Evolutionary conservation across 2,797 vertebrate species (phyloP).

Genomic region (Xenopus petersii): DNA sequence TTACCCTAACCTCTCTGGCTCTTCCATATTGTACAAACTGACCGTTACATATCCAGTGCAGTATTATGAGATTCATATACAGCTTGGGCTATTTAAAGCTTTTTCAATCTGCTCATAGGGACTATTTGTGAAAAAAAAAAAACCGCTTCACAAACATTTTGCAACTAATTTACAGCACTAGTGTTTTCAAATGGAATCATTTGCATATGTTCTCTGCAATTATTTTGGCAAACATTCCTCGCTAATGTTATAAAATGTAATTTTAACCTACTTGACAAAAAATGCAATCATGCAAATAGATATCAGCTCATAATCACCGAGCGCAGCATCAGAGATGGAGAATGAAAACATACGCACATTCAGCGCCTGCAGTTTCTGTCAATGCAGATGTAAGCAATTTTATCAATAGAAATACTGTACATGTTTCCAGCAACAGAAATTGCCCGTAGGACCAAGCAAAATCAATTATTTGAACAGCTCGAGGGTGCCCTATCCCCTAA

Average conservation of each 20-base stretch:
- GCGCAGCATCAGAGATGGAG: slow-evolving; percentile 28
- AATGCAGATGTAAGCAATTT: background rate
- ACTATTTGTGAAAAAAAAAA: slow-evolving; percentile 41
- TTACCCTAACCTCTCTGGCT: no score
- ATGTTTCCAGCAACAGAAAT: no score
- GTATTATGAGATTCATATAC: slow-evolving; percentile 11
- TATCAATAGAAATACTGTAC: background rate
- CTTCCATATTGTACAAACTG: no score
- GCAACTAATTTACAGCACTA: slow-evolving; percentile 45
- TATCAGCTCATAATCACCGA: slow-evolving; percentile 44
- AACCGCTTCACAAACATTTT: slow-evolving; percentile 44
- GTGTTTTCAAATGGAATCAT: slow-evolving; percentile 42
- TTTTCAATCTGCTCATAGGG: slow-evolving; percentile 26
- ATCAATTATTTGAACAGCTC: no score
- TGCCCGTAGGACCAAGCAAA: no score
- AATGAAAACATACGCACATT: slow-evolving; percentile 41
- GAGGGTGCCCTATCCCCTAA: no score
- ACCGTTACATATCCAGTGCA: background rate
- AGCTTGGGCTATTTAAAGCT: slow-evolving; percentile 31
- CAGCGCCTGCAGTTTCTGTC: slow-evolving; percentile 10
- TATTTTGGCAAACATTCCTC: slow-evolving; percentile 44
- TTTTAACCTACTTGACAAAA: slow-evolving; percentile 49
- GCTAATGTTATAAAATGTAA: slow-evolving; percentile 47
- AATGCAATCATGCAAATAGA: slow-evolving; percentile 50
- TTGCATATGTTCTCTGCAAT: slow-evolving; percentile 47